Conservation (phyloP, 2,888 invertebrate genomes). For the Oligia latruncula region DNA sequence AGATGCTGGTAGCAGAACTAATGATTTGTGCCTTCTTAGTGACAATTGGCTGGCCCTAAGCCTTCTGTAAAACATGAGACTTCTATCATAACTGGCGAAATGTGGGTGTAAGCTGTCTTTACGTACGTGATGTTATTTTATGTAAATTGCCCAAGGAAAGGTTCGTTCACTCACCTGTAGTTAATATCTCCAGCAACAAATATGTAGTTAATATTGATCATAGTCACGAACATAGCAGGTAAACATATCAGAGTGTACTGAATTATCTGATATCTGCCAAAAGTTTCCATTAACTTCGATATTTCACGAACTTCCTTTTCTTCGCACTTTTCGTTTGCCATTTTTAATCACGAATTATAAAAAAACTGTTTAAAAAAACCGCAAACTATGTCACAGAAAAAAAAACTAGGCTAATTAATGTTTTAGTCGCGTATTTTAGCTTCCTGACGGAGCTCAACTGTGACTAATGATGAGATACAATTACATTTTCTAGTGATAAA, state of each 20-base stretch:
- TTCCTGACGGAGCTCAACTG: background rate
- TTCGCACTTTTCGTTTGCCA: conserved; percentile 44
- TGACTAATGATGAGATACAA: no score
- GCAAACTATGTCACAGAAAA: background rate
- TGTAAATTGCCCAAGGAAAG: background rate
- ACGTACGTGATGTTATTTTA: background rate
- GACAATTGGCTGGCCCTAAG: background rate
- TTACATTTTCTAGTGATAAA: no score
- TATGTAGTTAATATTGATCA: conserved; percentile 83
- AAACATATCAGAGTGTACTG: conserved; percentile 78
- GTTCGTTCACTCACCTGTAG: conserved; percentile 73
- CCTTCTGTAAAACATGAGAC: background rate
- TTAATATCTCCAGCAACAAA: conserved; percentile 81
- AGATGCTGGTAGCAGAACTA: background rate
- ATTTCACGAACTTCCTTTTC: conserved; percentile 66
- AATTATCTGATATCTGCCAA: conserved; percentile 84
- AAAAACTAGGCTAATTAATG: background rate
- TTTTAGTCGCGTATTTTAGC: background rate
- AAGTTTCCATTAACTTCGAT: conserved; percentile 77
- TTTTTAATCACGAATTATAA: conserved; percentile 13
- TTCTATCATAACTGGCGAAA: background rate
- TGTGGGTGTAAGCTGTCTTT: background rate
- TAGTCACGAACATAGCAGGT: conserved; percentile 76
- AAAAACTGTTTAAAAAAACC: background rate
- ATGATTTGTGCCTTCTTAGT: background rate